phyloP scores from a whole-genome alignment of 2,888 invertebrate genomes.

The Unio delphinus region DNA sequence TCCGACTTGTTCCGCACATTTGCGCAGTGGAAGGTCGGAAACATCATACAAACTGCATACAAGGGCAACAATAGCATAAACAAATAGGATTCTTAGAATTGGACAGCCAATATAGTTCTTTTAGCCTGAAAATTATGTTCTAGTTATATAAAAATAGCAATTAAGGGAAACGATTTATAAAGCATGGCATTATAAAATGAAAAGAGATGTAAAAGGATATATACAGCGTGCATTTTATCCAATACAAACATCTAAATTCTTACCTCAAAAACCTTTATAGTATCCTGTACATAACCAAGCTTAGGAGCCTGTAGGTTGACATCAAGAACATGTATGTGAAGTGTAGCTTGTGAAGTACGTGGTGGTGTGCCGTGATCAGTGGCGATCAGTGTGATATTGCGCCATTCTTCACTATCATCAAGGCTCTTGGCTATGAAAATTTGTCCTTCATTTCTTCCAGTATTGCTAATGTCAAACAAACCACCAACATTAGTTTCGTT shows the following conservation, averaged over 20 bases:
- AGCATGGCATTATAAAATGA: too few species aligned
- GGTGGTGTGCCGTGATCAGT: slow-evolving; percentile 88
- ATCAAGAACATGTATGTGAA: slow-evolving; percentile 26
- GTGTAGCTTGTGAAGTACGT: slow-evolving; percentile 10
- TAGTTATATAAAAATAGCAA: too few species aligned
- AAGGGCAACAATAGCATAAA: too few species aligned
- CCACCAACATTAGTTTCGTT: neutral
- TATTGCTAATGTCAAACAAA: slow-evolving; percentile 1
- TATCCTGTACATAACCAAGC: neutral
- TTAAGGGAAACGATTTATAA: too few species aligned
- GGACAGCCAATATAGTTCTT: too few species aligned
- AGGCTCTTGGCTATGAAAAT: slow-evolving; percentile 81
- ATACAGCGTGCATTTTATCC: too few species aligned
- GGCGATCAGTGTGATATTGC: slow-evolving; percentile 88
- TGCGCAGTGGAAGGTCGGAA: too few species aligned
- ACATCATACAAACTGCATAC: too few species aligned
- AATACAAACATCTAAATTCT: neutral
- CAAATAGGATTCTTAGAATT: too few species aligned
- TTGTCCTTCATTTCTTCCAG: slow-evolving; percentile 1
- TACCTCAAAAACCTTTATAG: slow-evolving; percentile 13
- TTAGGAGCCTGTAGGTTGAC: slow-evolving; percentile 26
- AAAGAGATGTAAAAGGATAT: too few species aligned
- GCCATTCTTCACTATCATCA: slow-evolving; percentile 87
- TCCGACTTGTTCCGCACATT: too few species aligned
- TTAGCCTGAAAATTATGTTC: slow-evolving; percentile 16